Evolutionary conservation across 2,797 vertebrate genomes (phyloP).

Genomic region (Loris lydekkerianus): DNA sequence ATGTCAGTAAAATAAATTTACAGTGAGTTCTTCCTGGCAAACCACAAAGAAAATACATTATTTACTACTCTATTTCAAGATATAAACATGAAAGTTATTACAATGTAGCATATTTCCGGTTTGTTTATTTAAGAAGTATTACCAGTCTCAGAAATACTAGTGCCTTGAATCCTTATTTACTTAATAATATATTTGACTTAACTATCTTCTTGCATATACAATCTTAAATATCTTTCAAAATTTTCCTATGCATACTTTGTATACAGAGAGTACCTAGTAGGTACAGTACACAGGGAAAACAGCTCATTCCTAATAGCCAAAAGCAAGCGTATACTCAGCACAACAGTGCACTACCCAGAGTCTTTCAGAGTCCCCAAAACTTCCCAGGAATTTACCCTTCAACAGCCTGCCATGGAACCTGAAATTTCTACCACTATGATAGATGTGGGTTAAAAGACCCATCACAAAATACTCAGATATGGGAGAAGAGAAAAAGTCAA

Average conservation of each 20-base stretch:
- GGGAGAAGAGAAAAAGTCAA: background rate
- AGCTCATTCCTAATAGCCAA: background rate
- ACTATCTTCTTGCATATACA: background rate
- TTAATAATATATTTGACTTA: background rate
- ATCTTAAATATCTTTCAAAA: slow-evolving; percentile 24
- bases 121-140: slow-evolving; percentile 12
- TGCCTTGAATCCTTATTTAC: background rate
- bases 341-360: background rate
- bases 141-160: slow-evolving; percentile 18
- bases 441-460: background rate
- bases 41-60: background rate
- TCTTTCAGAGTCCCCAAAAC: slow-evolving; percentile 31
- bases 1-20: slow-evolving; percentile 58
- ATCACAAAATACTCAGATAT: slow-evolving; percentile 20
- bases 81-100: background rate
- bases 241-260: background rate
- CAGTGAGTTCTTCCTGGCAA: slow-evolving; percentile 54
- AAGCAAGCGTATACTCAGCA: slow-evolving; percentile 22
- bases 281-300: background rate
- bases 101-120: background rate
- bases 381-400: slow-evolving; percentile 35
- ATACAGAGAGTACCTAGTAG: background rate
- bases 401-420: background rate
- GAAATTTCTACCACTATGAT: slow-evolving; percentile 46
- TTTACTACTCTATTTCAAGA: slow-evolving; percentile 35